Percentiles rank a stretch among this genome's conserved stretches.
Evolutionary conservation across 2,888 invertebrate species (phyloP).

Genomic region (Tubiluchus corallicola): DNA sequence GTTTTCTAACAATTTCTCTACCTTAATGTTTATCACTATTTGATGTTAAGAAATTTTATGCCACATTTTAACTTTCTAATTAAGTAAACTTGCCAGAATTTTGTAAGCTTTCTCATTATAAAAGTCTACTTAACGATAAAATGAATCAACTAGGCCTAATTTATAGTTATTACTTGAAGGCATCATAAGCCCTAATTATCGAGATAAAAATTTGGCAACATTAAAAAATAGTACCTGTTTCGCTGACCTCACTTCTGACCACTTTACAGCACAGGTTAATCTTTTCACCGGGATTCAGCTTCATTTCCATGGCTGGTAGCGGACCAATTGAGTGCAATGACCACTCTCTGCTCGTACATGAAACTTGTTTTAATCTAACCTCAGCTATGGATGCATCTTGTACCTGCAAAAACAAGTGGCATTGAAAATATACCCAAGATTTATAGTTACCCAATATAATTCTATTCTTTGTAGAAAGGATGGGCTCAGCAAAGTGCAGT

Average conservation of each 20-base stretch:
- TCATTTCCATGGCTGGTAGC: slow-evolving; percentile 18
- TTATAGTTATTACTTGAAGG: slow-evolving; percentile 4
- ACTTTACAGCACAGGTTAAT: slow-evolving; percentile 23
- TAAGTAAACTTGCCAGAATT: no score
- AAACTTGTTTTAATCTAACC: slow-evolving; percentile 24
- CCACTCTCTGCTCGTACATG: slow-evolving; percentile 26
- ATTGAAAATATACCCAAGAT: no score
- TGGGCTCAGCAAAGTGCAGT: no score
- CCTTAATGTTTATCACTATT: no score
- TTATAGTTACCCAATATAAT: slow-evolving; percentile 4
- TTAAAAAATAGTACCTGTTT: slow-evolving; percentile 14
- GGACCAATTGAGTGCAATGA: slow-evolving; percentile 14
- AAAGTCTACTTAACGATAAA: not conserved
- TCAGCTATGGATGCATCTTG: slow-evolving; percentile 20
- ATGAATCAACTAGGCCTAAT: not conserved
- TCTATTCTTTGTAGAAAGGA: no score
- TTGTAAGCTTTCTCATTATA: no score
- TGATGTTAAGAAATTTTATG: no score
- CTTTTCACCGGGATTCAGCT: slow-evolving; percentile 22
- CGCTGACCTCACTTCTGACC: slow-evolving; percentile 8
- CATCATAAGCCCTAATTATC: slow-evolving; percentile 20
- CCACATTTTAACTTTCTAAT: no score
- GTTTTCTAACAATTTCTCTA: no score
- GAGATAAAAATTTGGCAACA: slow-evolving; percentile 25
- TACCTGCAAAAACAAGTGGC: no score